Evolutionary conservation across 2,888 invertebrate species (phyloP).

Genomic region (Pyrgus malvae): DNA sequence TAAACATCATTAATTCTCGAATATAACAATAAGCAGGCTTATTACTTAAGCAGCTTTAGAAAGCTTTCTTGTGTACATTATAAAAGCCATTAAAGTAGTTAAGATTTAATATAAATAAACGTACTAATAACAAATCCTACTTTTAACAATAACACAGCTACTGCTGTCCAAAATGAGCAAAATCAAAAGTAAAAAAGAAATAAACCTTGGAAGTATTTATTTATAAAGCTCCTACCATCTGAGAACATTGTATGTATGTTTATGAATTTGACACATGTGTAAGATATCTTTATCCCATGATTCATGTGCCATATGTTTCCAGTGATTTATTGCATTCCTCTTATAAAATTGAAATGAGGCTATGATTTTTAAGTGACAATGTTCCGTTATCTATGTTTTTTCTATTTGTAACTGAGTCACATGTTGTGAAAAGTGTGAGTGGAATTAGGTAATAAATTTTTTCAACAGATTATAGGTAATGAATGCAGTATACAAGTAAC

Average conservation of each 20-base stretch:
- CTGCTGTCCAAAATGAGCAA: neutral
- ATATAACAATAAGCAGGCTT: too few relatives aligned
- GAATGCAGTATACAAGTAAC: too few relatives aligned
- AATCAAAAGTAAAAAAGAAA: conserved; percentile 39
- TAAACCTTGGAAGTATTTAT: conserved; percentile 51
- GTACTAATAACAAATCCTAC: neutral
- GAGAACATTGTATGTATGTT: conserved; percentile 38
- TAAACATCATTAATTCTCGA: too few relatives aligned
- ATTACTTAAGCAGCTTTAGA: too few relatives aligned
- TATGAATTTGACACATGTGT: conserved; percentile 46
- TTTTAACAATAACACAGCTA: neutral
- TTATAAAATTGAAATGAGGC: conserved; percentile 29
- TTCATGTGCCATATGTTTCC: conserved; percentile 41
- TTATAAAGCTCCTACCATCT: conserved; percentile 38
- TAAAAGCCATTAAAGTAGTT: too few relatives aligned
- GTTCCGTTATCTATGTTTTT: too few relatives aligned
- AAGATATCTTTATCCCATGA: conserved; percentile 54
- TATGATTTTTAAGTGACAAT: conserved; percentile 14
- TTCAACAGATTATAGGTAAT: too few relatives aligned
- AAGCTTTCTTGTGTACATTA: too few relatives aligned
- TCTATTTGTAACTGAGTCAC: too few relatives aligned
- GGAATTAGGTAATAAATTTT: too few relatives aligned
- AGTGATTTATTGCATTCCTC: conserved; percentile 43
- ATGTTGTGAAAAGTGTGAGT: too few relatives aligned
- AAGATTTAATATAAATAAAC: neutral